Evolutionary conservation across 2,797 vertebrate genomes (phyloP).

Genomic region (Bryconaethiops microstoma): DNA sequence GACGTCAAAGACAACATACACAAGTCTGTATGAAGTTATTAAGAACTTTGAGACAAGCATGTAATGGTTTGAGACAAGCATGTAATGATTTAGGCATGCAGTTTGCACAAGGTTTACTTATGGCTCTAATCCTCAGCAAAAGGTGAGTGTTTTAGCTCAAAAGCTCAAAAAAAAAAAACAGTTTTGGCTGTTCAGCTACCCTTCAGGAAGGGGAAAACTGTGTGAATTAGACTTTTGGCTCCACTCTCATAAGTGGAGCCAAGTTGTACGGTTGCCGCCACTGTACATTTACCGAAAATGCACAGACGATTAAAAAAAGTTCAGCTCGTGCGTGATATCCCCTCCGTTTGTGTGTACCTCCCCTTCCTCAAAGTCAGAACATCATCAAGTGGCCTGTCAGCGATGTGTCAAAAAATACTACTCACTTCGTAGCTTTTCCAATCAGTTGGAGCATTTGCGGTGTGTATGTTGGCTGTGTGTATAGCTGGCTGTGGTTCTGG

Average conservation of each 20-base stretch:
- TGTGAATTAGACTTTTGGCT: background rate
- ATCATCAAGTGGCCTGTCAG: slow-evolving; percentile 67
- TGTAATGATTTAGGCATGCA: background rate
- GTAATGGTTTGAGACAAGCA: background rate
- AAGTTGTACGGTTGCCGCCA: too few species aligned
- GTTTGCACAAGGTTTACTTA: background rate
- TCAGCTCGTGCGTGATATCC: slow-evolving; percentile 38
- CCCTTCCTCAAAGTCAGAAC: slow-evolving; percentile 28
- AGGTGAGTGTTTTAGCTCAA: background rate
- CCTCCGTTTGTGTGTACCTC: slow-evolving; percentile 32
- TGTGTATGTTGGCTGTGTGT: slow-evolving; percentile 73
- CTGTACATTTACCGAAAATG: background rate
- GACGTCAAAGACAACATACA: background rate
- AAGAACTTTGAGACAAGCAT: background rate
- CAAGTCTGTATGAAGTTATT: background rate
- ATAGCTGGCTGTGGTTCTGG: slow-evolving; percentile 67
- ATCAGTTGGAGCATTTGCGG: slow-evolving; percentile 70
- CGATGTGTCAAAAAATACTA: slow-evolving; percentile 65
- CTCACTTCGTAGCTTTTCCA: slow-evolving; percentile 64
- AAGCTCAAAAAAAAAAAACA: background rate
- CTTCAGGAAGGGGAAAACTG: background rate
- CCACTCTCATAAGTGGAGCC: too few species aligned
- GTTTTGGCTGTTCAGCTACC: background rate
- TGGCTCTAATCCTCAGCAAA: too few species aligned
- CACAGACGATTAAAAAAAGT: slow-evolving; percentile 19